Evolutionary conservation across 1,140 invertebrate species (phyloP), one percentile per base, ranked within the genome.

Genomic region (Macrosteles quadrilineatus): DNA sequence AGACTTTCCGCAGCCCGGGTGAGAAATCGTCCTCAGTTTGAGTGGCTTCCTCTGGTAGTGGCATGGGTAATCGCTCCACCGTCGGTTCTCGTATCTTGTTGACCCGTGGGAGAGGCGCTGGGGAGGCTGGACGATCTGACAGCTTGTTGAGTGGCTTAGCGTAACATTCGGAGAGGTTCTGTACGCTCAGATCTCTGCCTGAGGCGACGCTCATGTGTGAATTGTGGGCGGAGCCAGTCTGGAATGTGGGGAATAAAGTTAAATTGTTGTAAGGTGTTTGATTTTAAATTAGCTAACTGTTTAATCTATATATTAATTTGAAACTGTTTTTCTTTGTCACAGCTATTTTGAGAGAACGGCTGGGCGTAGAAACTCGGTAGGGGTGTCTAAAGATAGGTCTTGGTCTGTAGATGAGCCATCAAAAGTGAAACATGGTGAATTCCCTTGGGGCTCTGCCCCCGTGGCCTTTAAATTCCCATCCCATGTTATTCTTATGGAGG

Each of bases 1-100:
- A 88, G 68, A 89, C 81, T 72, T 88, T 78, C 30, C 68, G 71
- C 1, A 73, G 53, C 1, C 57, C 6, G 12, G 69, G 69, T 12
- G 65, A 59, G 17, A 47, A 36, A 2, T 50, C 36, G 12, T 71
- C 73, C 25, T 66, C 68, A 14, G 29, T 29, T 9, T 72, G 57
- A n/a, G 71, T 45, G 21, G 64, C 47, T 21, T 73, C 70, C 21
- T 71, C 72, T 12, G 67, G 64, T 14, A 70, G 66, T 0, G 55
- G 55, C 21, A 67, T 63, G n/a, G 73, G 68, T 45, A 27, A 21
- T 27, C 55, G n/a, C 50, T 68, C 67, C 23, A 29, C 32, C 19
- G 30, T 9, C 3, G 29, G 27, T 9, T 47, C 45, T n/a, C 29
- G 21, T 12, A 62, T 32, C 19, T 23, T 32, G 31, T 74, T 72